Conservation (phyloP, 1,140 invertebrate genomes). For the Drosophila subpulchrella region DNA sequence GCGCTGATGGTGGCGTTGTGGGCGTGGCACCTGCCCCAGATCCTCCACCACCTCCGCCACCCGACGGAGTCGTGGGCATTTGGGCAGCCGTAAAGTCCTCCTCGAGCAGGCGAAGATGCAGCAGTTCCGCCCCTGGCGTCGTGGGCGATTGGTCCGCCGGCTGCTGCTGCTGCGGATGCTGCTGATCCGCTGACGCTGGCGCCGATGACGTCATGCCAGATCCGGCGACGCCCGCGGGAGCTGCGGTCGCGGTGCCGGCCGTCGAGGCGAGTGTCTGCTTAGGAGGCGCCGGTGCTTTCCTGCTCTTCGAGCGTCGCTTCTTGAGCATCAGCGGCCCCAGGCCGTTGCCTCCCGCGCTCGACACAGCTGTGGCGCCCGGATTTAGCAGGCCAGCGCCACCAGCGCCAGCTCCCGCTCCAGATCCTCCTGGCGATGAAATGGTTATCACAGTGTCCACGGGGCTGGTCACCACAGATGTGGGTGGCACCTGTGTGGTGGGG, state of each 20-base stretch:
- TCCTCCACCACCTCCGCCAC: constrained; percentile 5
- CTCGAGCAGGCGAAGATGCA: constrained; percentile 79
- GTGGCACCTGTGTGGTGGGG: constrained; percentile 33
- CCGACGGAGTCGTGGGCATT: constrained; percentile 27
- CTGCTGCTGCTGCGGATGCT: constrained; percentile 14
- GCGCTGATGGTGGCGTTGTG: constrained; percentile 43
- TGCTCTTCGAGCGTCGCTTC: constrained; percentile 89
- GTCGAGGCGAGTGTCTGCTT: constrained; percentile 78
- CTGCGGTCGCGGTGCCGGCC: constrained; percentile 50
- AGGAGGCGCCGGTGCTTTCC: constrained; percentile 88
- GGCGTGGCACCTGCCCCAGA: constrained; percentile 25
- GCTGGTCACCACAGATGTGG: constrained; percentile 47
- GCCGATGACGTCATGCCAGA: constrained; percentile 70
- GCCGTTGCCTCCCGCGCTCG: constrained; percentile 86
- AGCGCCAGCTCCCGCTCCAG: constrained; percentile 71
- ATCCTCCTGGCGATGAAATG: constrained; percentile 76
- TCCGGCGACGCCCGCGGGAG: constrained; percentile 56
- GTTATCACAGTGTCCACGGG: constrained; percentile 75
- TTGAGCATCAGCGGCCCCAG: constrained; percentile 88
- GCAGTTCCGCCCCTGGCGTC: constrained; percentile 32
- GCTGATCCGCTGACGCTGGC: constrained; percentile 56
- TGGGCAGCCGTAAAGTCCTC: constrained; percentile 69
- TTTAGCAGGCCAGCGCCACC: constrained; percentile 81
- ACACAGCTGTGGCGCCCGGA: constrained; percentile 83
- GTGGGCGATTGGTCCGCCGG: constrained; percentile 7